Evolutionary conservation across 2,888 invertebrate species (phyloP), one percentile per base, ranked within the genome.

Genomic region (Lobophora halterata): DNA sequence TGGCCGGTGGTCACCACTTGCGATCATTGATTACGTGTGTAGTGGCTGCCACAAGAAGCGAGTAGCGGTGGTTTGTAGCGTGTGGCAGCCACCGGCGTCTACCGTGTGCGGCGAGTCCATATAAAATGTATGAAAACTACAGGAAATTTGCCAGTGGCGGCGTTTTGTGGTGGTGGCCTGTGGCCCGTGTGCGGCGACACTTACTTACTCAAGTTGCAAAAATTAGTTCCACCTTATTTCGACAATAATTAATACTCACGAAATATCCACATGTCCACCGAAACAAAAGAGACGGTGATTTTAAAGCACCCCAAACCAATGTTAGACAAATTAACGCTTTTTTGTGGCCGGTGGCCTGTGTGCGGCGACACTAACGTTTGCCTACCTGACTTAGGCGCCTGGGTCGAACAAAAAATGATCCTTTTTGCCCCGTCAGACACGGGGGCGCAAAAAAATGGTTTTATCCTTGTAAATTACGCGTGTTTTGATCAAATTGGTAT

Each of bases 311-410:
- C 35, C 49, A 51, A 49, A 43, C 47, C 32, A 43, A 49, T 50
- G 52, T 54, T 54, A 53, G 52, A 46, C 58, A 67, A 65, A 65
- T 70, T 68, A 68, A 49, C 56, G 55, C 44, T 34, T 60, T 57
- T 62, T n/a, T n/a, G n/a, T n/a, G n/a, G n/a, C n/a, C n/a, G n/a
- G n/a, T n/a, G n/a, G n/a, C n/a, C n/a, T n/a, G n/a, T n/a, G n/a
- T n/a, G n/a, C n/a, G n/a, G n/a, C n/a, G n/a, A n/a, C n/a, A n/a
- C n/a, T n/a, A 49, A 58, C 61, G 60, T 61, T 46, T 39, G 37
- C 32, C 39, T 47, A 31, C 41, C 50, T 42, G 52, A 26, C 28
- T 11, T 9, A 17, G 52, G 46, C 46, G 44, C 44, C 36, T 20
- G 20, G 3, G 4, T 26, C 12, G 7, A 20, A 45, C 31, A 47